Percentiles rank a stretch among this genome's conserved stretches.
phyloP scores from a whole-genome alignment of 2,888 invertebrate genomes.

The Eupithecia pulchellata region DNA sequence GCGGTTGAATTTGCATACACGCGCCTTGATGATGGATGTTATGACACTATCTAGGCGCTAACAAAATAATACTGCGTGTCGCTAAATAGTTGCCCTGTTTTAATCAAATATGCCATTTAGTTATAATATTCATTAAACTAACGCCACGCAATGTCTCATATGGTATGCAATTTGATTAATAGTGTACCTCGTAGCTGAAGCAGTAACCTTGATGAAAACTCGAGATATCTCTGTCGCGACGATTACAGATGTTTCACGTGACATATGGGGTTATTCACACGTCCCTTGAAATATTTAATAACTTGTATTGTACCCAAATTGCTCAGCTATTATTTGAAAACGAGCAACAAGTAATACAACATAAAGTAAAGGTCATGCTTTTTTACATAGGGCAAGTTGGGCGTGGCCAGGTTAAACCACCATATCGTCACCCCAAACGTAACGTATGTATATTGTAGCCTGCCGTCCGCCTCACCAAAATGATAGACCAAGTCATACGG shows the following conservation, averaged over 20 bases:
- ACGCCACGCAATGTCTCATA: constrained; percentile 15
- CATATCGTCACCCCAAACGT: constrained; percentile 11
- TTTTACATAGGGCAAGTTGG: constrained; percentile 42
- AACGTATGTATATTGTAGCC: background rate
- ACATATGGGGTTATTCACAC: constrained; percentile 36
- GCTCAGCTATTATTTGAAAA: constrained; percentile 48
- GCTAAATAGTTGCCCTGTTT: constrained; percentile 6
- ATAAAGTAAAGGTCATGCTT: constrained; percentile 50
- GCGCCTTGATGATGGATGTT: constrained; percentile 15
- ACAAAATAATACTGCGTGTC: constrained; percentile 17
- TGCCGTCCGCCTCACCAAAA: background rate
- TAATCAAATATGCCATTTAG: constrained; percentile 11
- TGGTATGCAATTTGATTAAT: constrained; percentile 25
- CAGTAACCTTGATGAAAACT: constrained; percentile 31
- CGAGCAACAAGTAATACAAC: constrained; percentile 63
- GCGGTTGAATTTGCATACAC: constrained; percentile 21
- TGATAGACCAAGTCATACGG: background rate
- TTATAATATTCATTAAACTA: constrained; percentile 23
- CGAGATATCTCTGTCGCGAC: constrained; percentile 29
- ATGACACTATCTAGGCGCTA: constrained; percentile 8
- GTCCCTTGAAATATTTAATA: constrained; percentile 35
- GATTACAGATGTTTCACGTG: constrained; percentile 18
- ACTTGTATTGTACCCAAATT: constrained; percentile 29
- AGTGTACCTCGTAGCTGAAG: constrained; percentile 8
- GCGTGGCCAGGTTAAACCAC: constrained; percentile 27